Conservation (phyloP, 2,888 invertebrate genomes). For the Aricia artaxerxes region DNA sequence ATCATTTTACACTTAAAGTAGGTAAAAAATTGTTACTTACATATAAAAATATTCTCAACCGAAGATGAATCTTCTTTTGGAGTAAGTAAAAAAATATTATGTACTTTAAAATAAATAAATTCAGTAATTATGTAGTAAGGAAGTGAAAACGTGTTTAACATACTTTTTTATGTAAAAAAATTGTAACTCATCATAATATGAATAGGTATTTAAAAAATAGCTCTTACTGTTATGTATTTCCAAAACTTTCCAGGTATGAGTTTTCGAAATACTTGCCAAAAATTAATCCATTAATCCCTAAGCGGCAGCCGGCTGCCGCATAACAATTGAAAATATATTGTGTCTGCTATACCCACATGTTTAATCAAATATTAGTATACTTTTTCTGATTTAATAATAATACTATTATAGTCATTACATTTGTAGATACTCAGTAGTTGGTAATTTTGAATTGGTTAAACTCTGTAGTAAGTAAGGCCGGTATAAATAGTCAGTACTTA, state of each 20-base stretch:
- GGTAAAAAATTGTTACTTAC: background rate
- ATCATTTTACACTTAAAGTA: background rate
- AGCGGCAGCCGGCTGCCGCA: too few relatives aligned
- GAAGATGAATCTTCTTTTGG: too few relatives aligned
- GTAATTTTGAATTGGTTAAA: background rate
- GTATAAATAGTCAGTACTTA: too few relatives aligned
- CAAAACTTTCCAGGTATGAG: background rate
- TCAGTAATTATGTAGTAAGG: background rate
- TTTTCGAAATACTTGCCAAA: background rate
- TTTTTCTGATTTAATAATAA: conserved; percentile 6
- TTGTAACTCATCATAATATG: background rate
- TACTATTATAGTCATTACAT: background rate
- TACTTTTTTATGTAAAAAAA: background rate
- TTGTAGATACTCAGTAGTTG: conserved; percentile 1
- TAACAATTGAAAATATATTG: too few relatives aligned
- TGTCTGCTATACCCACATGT: background rate
- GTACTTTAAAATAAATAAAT: too few relatives aligned
- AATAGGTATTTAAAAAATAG: background rate
- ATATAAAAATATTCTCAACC: too few relatives aligned
- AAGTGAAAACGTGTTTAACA: background rate
- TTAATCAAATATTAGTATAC: conserved; percentile 30
- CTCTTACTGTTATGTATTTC: background rate
- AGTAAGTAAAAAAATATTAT: too few relatives aligned
- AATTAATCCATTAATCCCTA: background rate
- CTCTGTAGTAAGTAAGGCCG: background rate